A percentile compares a stretch with the other conserved stretches of the same genome.
These are phyloP conservation scores for Myotis daubentonii DNA, from an alignment of 2,797 vertebrate genomes.

Conservation along the genomic window DNA sequence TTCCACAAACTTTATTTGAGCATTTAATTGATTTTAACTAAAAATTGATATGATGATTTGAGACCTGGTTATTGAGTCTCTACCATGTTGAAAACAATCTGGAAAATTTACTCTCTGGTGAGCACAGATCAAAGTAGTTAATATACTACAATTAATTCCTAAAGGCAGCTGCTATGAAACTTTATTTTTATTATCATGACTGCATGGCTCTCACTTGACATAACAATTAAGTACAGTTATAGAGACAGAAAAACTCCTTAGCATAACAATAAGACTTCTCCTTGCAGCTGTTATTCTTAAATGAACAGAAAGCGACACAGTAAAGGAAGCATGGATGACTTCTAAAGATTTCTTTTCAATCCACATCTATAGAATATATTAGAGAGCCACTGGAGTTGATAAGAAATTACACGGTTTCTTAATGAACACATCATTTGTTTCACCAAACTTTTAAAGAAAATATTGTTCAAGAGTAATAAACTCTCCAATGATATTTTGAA, in stretches of 20 bases:
- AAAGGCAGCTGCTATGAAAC: conserved; percentile 69
- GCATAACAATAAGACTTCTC: conserved; percentile 52
- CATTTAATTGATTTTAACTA: conserved; percentile 59
- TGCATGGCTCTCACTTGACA: conserved; percentile 70
- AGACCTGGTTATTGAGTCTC: conserved; percentile 32
- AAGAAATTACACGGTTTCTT: conserved; percentile 61
- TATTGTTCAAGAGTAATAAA: background rate
- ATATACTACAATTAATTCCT: conserved; percentile 77
- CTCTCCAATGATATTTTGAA: background rate
- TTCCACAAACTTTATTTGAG: background rate
- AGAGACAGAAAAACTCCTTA: conserved; percentile 66
- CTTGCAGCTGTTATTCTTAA: conserved; percentile 66
- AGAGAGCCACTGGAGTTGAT: background rate
- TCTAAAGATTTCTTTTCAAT: conserved; percentile 56
- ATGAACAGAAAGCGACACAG: conserved; percentile 52
- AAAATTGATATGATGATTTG: conserved; percentile 32
- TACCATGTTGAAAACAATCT: conserved; percentile 67
- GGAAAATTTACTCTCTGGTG: conserved; percentile 61
- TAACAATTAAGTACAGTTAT: conserved; percentile 70
- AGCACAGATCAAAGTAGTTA: conserved; percentile 73
- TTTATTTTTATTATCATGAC: conserved; percentile 76
- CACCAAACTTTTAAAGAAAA: conserved; percentile 30
- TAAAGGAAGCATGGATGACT: background rate
- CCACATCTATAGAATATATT: conserved; percentile 34
- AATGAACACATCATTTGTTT: conserved; percentile 43